Percentiles rank a stretch among this genome's conserved stretches.
Evolutionary conservation across 2,888 invertebrate genomes (phyloP).

Genomic region (Drosophila cracens): DNA sequence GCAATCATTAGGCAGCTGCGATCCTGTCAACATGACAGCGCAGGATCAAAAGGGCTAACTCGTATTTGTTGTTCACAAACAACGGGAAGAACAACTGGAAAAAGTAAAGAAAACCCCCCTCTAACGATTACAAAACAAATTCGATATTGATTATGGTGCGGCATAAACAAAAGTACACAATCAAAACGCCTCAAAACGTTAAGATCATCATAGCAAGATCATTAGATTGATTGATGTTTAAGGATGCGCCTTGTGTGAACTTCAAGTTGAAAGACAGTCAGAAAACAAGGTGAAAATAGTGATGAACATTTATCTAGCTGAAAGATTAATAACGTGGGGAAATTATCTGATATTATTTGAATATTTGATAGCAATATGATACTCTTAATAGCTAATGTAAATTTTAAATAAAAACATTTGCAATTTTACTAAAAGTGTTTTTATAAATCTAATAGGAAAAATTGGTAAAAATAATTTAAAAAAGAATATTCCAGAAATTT

Average conservation of each 20-base stretch:
- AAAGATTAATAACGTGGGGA: too few relatives aligned
- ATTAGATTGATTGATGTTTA: conserved; percentile 80
- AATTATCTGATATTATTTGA: neutral
- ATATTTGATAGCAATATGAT: neutral
- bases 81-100: conserved; percentile 6
- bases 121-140: conserved; percentile 77
- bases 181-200: conserved; percentile 73
- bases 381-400: rapidly evolving
- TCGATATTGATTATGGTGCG: conserved; percentile 79
- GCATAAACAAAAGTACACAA: conserved; percentile 77
- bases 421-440: neutral
- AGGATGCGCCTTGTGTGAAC: conserved; percentile 60
- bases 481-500: too few relatives aligned
- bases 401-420: neutral
- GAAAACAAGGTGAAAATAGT: neutral
- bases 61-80: conserved; percentile 14
- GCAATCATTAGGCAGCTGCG: conserved; percentile 81
- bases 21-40: conserved; percentile 79
- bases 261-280: neutral
- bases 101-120: conserved; percentile 8
- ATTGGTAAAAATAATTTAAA: neutral
- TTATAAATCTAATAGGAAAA: neutral
- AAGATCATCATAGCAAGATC: conserved; percentile 59
- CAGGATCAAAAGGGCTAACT: conserved; percentile 75
- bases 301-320: conserved; percentile 10